Conservation (phyloP, 2,113 vertebrate species). For the Spermophilus dauricus region DNA sequence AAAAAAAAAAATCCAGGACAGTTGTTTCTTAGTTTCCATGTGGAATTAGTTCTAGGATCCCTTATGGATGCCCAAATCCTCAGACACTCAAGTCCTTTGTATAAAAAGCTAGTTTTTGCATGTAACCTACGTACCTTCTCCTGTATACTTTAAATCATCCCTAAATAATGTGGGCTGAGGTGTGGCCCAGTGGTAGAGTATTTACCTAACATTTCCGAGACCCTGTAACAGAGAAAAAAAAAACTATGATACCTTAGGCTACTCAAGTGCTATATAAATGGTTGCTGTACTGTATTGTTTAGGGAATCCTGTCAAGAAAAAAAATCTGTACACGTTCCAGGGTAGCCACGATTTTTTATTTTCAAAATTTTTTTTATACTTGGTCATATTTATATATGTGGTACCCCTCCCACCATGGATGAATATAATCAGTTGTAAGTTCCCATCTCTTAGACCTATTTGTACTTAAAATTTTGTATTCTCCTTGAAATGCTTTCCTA, state of each 20-base stretch:
- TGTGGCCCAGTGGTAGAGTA: too few species aligned
- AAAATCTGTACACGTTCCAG: not conserved
- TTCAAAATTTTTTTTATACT: not conserved
- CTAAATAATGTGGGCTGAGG: not conserved
- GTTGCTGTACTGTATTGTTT: not conserved
- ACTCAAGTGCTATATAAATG: not conserved
- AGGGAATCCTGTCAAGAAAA: not conserved
- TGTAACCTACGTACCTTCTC: not conserved
- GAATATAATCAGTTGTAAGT: not conserved
- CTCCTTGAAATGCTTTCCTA: constrained; percentile 19
- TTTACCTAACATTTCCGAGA: too few species aligned
- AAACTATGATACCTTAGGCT: too few species aligned
- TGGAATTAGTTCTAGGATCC: not conserved
- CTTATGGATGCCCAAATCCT: not conserved
- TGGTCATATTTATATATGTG: not conserved
- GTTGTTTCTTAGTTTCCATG: not conserved
- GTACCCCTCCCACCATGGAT: not conserved
- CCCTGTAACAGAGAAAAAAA: too few species aligned
- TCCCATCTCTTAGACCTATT: not conserved
- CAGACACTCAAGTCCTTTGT: not conserved
- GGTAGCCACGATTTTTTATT: not conserved
- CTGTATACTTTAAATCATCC: not conserved
- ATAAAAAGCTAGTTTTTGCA: not conserved
- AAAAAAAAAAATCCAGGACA: not conserved
- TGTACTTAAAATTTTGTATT: not conserved